Evolutionary conservation across 2,888 invertebrate species (phyloP).

Genomic region (Sesia apiformis): DNA sequence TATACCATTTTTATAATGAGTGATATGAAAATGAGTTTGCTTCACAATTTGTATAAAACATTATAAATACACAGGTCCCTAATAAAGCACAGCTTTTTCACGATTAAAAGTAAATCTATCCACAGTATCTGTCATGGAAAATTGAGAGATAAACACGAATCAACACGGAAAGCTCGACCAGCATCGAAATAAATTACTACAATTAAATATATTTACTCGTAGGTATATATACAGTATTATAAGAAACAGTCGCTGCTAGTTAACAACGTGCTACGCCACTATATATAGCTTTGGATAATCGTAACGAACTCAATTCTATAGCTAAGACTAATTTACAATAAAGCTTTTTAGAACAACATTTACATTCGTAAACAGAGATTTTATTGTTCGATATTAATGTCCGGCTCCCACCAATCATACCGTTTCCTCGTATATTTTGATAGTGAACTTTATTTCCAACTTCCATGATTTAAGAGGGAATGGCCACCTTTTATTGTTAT

Average conservation of each 20-base stretch:
- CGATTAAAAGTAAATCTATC: constrained; percentile 11
- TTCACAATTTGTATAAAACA: neutral
- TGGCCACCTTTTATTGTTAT: too few species aligned
- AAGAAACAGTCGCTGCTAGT: constrained; percentile 39
- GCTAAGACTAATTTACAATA: constrained; percentile 68
- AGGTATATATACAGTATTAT: constrained; percentile 55
- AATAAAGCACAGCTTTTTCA: too few species aligned
- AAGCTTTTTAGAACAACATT: constrained; percentile 71
- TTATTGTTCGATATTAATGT: constrained; percentile 35
- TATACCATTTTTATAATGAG: too few species aligned
- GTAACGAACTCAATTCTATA: constrained; percentile 49
- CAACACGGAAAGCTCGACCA: constrained; percentile 54
- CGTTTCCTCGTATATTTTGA: too few species aligned
- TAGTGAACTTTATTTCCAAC: too few species aligned
- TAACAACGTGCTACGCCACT: constrained; percentile 53
- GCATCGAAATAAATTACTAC: constrained; percentile 64
- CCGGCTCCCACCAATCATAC: too few species aligned
- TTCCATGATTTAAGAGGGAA: too few species aligned
- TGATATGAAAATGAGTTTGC: neutral
- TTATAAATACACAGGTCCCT: too few species aligned
- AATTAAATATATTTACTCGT: constrained; percentile 44
- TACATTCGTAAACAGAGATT: constrained; percentile 39
- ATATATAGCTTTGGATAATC: constrained; percentile 65
- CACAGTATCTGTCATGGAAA: constrained; percentile 55
- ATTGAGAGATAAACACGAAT: constrained; percentile 35